Percentiles rank a stretch among this genome's conserved stretches.
phyloP scores from a whole-genome alignment of 1,140 invertebrate genomes.

The Sycophila sp. region DNA sequence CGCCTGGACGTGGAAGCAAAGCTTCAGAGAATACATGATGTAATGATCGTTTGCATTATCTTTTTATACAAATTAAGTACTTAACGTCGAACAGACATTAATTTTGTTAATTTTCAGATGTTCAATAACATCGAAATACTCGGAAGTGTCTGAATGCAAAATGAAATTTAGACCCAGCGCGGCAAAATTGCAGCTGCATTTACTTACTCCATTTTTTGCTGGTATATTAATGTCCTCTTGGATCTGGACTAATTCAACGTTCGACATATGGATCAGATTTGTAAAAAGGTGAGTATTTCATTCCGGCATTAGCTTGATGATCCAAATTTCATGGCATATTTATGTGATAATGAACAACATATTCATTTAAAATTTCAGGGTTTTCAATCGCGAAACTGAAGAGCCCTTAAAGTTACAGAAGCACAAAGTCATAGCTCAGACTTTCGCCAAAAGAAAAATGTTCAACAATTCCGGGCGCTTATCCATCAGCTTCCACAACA shows the following conservation, averaged over 20 bases:
- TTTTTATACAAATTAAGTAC: too few species aligned
- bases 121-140: slow-evolving; percentile 68
- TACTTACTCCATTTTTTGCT: slow-evolving; percentile 83
- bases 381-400: slow-evolving; percentile 72
- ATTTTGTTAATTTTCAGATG: slow-evolving; percentile 67
- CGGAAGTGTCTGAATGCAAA: slow-evolving; percentile 68
- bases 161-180: slow-evolving; percentile 80
- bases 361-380: too few species aligned
- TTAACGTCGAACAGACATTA: too few species aligned
- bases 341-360: slow-evolving; percentile 10
- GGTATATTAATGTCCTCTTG: slow-evolving; percentile 91
- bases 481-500: slow-evolving; percentile 86
- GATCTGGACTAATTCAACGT: slow-evolving; percentile 88
- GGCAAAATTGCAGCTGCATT: slow-evolving; percentile 81
- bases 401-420: slow-evolving; percentile 82
- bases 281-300: slow-evolving; percentile 83
- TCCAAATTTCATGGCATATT: too few species aligned
- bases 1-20: slow-evolving; percentile 77
- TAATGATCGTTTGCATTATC: slow-evolving; percentile 73
- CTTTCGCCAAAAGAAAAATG: slow-evolving; percentile 87
- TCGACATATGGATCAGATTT: slow-evolving; percentile 85
- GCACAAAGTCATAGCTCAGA: slow-evolving; percentile 90
- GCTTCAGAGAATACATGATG: slow-evolving; percentile 82
- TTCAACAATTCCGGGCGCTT: slow-evolving; percentile 83
- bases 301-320: too few species aligned